Evolutionary conservation across 2,113 vertebrate genomes (phyloP).

Genomic region (Eulemur macaco): DNA sequence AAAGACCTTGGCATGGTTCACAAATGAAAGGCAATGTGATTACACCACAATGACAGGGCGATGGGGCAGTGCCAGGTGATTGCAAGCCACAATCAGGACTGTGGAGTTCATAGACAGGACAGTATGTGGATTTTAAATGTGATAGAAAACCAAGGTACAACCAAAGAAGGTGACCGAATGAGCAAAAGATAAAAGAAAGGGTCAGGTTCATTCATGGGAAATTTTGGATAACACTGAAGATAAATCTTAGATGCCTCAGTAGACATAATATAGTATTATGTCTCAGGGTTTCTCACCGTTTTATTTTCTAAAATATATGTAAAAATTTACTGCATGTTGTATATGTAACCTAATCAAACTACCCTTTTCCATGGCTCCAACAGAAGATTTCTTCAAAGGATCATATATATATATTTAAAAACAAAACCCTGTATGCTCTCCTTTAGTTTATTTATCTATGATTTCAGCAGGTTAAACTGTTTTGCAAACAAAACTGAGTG

Average conservation of each 20-base stretch:
- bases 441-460: not conserved
- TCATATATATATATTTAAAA: not conserved
- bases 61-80: not conserved
- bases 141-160: not conserved
- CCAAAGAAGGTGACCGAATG: not conserved
- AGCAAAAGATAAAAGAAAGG: not conserved
- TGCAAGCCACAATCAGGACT: not conserved
- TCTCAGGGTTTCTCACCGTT: not conserved
- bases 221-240: not conserved
- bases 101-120: not conserved
- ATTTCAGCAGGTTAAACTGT: not conserved
- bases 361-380: not conserved
- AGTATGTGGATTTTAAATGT: not conserved
- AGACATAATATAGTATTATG: not conserved
- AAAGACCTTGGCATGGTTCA: not conserved
- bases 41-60: not conserved
- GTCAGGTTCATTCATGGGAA: not conserved
- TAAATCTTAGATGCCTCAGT: not conserved
- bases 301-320: not conserved
- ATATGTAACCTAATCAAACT: not conserved
- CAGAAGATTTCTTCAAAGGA: not conserved
- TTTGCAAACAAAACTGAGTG: not conserved
- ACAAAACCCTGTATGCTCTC: rapidly evolving
- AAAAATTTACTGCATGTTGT: not conserved
- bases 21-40: not conserved